Conservation (phyloP, 2,797 vertebrate species). For the Vultur gryphus region DNA sequence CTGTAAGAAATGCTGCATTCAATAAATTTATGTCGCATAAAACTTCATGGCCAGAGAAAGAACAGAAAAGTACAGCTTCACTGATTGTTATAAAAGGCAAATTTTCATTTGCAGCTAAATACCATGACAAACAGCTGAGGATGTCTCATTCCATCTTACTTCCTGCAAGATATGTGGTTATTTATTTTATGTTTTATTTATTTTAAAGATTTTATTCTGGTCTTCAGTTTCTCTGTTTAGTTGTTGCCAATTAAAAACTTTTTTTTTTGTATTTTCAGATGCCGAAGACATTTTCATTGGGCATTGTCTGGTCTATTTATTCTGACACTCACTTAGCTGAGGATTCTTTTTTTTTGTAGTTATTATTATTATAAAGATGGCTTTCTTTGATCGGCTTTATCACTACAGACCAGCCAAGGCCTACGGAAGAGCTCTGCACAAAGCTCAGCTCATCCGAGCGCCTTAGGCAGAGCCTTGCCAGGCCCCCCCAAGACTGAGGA, state of each 20-base stretch:
- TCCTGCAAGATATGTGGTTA: background rate
- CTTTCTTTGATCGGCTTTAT: background rate
- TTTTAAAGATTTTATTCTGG: background rate
- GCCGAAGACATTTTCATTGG: background rate
- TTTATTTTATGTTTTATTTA: background rate
- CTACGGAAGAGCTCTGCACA: background rate
- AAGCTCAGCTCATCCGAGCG: background rate
- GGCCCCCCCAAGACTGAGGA: background rate
- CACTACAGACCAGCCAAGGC: background rate
- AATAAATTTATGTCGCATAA: rapidly evolving
- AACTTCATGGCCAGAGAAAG: background rate
- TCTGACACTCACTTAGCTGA: background rate
- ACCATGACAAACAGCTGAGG: background rate
- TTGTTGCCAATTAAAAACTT: background rate
- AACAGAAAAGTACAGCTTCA: background rate
- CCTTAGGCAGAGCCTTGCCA: background rate
- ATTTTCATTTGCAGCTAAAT: background rate
- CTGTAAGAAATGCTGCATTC: background rate
- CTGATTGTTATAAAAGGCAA: background rate
- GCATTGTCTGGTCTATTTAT: rapidly evolving
- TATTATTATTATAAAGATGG: background rate
- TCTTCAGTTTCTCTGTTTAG: background rate
- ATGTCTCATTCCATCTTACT: background rate
- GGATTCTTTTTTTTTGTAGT: background rate
- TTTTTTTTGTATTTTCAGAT: background rate